Base-by-base conservation (phyloP, 2,888 invertebrate genomes). In the Drosophila phalerata region DNA sequence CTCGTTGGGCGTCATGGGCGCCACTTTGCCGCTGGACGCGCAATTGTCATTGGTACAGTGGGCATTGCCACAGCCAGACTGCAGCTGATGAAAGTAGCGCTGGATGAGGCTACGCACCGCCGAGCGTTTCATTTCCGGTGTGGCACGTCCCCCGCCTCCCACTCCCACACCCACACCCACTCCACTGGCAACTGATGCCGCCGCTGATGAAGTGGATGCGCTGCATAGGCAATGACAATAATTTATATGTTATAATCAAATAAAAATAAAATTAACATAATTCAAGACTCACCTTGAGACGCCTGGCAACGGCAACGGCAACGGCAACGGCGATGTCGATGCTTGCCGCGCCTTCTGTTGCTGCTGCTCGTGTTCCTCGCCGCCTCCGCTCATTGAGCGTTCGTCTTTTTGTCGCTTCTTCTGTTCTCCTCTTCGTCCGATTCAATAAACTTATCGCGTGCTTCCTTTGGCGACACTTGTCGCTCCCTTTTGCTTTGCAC, bases 41-140 rank as follows among this genome's bases (percentile, higher is more conserved):
- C 98, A 98, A 92, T 96, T 94, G 90, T 95, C 94, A 93, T 98
- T 98, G 89, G 95, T 94, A 93, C 98, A 98, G 86, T 94, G 94
- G n/a, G 95, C 94, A 93, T 97, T 97, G 25, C 98, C 98, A 93
- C 98, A 98, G 81, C 98, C 98, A 92, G 97, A 97, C 43, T 96
- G 95, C 77, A 98, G 93, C 93, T 98, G 98, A 93, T 97, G 97
- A 92, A 98, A 98, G 93, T 98, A 98, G 89, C 97, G 95, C 93
- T 98, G 97, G 78, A 98, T 98, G 75, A 97, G 93, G 92, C 96
- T 96, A 92, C 96, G 97, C 42, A 97, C 97, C 47, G 95, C 95
- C 65, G 95, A 95, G 57, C 96, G 94, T 93, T 96, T 96, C 95
- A 96, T 95, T 86, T 94, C 95, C 28, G 90, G 87, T 22, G 84